phyloP scores from a whole-genome alignment of 2,888 invertebrate genomes.

The Vanessa cardui region DNA sequence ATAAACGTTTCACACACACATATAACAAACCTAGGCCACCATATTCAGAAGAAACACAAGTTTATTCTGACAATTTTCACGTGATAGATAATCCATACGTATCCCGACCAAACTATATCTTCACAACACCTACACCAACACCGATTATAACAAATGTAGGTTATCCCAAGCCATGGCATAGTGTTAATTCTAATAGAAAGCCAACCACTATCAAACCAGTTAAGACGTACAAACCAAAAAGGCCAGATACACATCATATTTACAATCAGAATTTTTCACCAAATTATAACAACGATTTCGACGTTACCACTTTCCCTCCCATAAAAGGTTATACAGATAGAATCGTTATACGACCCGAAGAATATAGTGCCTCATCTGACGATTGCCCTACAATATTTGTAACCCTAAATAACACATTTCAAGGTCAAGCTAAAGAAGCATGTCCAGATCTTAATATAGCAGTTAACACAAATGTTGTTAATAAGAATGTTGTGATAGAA shows the following conservation, averaged over 20 bases:
- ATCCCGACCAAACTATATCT: constrained; percentile 60
- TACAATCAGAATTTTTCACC: constrained; percentile 56
- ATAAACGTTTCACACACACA: constrained; percentile 49
- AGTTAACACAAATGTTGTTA: constrained; percentile 86
- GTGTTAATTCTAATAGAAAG: constrained; percentile 43
- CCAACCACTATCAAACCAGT: constrained; percentile 62
- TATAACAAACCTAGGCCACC: constrained; percentile 54
- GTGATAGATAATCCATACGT: constrained; percentile 55
- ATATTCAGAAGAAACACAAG: constrained; percentile 58
- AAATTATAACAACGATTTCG: constrained; percentile 58
- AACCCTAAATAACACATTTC: constrained; percentile 79
- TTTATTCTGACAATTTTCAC: constrained; percentile 64
- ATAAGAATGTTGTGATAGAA: constrained; percentile 79
- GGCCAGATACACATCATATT: constrained; percentile 62
- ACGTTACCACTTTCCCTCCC: constrained; percentile 73
- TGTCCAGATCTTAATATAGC: constrained; percentile 88
- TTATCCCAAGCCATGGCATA: constrained; percentile 55
- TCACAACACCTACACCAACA: constrained; percentile 62
- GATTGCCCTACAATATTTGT: constrained; percentile 84
- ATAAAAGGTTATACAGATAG: constrained; percentile 68
- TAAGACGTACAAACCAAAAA: constrained; percentile 58
- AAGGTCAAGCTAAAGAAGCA: constrained; percentile 83
- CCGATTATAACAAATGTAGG: constrained; percentile 76
- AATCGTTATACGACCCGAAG: constrained; percentile 76
- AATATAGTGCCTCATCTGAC: constrained; percentile 68